These are phyloP conservation scores for Entomyzon cyanotis DNA, from an alignment of 2,113 vertebrate species.

Conservation along the genomic window DNA sequence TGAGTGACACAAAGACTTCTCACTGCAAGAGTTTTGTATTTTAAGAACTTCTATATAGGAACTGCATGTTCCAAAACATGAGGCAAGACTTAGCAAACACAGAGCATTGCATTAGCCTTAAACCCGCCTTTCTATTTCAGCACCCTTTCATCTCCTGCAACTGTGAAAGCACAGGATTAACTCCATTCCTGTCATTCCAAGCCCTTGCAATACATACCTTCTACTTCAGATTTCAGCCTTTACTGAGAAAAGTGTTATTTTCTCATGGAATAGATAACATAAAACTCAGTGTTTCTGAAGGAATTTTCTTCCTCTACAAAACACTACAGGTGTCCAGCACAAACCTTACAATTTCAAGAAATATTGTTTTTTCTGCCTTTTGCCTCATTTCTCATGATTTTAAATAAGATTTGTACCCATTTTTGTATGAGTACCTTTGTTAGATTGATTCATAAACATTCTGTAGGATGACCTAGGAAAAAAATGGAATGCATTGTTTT, in stretches of 20 bases:
- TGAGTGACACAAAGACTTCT: background rate
- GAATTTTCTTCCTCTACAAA: background rate
- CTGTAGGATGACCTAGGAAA: background rate
- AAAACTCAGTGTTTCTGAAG: background rate
- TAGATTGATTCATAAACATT: background rate
- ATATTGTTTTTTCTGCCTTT: background rate
- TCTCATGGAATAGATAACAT: background rate
- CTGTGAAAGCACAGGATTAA: background rate
- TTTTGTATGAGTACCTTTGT: background rate
- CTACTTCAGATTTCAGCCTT: background rate
- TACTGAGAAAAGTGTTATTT: background rate
- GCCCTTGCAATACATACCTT: background rate
- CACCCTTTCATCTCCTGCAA: background rate
- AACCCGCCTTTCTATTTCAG: background rate
- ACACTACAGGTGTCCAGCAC: background rate
- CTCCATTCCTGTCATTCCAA: background rate
- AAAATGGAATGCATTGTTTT: background rate
- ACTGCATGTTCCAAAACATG: background rate
- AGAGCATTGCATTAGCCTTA: background rate
- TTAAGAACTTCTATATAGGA: background rate
- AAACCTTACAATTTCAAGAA: background rate
- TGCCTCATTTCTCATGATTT: background rate
- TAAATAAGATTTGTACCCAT: background rate
- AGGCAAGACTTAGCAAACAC: background rate
- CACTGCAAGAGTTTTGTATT: background rate